These are phyloP conservation scores for Catalaphyllia jardinei DNA, from an alignment of 64 coral and sea anemone genomes.

Conservation along the genomic window DNA sequence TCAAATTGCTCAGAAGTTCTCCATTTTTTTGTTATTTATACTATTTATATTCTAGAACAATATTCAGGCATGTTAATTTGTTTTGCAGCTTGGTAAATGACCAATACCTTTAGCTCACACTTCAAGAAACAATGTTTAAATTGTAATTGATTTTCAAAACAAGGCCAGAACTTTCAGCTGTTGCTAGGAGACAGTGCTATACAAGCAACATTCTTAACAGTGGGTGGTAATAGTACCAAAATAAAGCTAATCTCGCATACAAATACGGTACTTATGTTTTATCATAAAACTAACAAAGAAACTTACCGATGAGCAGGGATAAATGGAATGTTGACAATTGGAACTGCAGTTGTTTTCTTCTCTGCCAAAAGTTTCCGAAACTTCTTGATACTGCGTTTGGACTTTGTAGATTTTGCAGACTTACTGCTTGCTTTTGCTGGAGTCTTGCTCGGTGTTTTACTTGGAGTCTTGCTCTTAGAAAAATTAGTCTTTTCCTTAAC, in stretches of 20 bases:
- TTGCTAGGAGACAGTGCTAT: neutral
- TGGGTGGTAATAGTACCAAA: too few relatives aligned
- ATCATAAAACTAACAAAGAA: neutral
- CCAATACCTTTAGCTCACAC: too few relatives aligned
- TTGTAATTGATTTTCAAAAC: neutral
- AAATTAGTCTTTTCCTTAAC: constrained; percentile 44
- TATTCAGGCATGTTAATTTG: too few relatives aligned
- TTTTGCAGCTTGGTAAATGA: too few relatives aligned
- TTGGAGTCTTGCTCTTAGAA: constrained; percentile 53
- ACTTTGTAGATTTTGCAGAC: constrained; percentile 57
- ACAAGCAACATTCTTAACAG: neutral
- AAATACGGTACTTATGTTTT: too few relatives aligned
- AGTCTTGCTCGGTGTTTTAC: constrained; percentile 4
- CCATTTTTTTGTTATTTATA: too few relatives aligned
- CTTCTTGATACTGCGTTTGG: constrained; percentile 91
- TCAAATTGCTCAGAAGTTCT: too few relatives aligned
- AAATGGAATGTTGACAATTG: constrained; percentile 99
- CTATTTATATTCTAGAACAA: too few relatives aligned
- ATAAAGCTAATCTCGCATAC: neutral
- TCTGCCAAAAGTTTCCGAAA: constrained; percentile 95
- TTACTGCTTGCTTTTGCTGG: constrained; percentile 54
- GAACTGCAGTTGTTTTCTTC: constrained; percentile 93
- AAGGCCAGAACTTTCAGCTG: neutral
- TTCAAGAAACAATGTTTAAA: neutral
- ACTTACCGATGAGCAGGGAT: constrained; percentile 97